Evolutionary conservation across 2,888 invertebrate genomes (phyloP).

Genomic region (Gerris lacustris): DNA sequence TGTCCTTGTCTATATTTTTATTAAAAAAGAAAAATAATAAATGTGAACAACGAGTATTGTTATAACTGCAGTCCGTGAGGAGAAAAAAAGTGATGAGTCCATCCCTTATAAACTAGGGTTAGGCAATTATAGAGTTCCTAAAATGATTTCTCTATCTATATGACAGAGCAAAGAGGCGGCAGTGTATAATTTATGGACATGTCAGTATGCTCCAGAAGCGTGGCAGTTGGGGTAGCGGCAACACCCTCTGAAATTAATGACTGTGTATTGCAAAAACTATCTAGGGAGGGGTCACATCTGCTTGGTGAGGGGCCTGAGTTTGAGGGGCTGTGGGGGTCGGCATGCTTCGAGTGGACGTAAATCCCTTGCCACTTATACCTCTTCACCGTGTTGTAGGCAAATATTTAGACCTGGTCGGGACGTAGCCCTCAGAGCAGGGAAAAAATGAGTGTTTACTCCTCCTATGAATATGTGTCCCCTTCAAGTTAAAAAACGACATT

Average conservation of each 20-base stretch:
- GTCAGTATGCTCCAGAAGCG: not conserved
- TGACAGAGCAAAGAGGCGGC: not conserved
- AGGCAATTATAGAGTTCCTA: constrained; percentile 3
- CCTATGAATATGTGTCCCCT: too few relatives aligned
- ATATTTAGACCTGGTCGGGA: not conserved
- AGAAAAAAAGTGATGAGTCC: constrained; percentile 5
- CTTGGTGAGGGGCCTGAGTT: not conserved
- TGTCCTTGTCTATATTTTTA: too few relatives aligned
- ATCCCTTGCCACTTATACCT: not conserved
- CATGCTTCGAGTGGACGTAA: not conserved
- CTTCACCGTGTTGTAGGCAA: not conserved
- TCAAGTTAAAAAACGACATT: too few relatives aligned
- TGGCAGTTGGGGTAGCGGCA: not conserved
- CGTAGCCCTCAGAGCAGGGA: not conserved
- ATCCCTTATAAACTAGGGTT: not conserved
- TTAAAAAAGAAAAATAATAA: too few relatives aligned
- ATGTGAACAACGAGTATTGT: not conserved
- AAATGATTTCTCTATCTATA: not conserved
- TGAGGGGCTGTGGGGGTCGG: not conserved
- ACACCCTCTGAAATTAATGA: not conserved
- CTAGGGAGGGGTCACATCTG: not conserved
- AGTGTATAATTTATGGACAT: not conserved
- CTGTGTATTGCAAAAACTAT: constrained; percentile 1
- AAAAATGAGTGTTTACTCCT: too few relatives aligned
- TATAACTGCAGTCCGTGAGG: not conserved